Conservation (phyloP, 2,888 invertebrate genomes). For the Cheilosia vernalis region DNA sequence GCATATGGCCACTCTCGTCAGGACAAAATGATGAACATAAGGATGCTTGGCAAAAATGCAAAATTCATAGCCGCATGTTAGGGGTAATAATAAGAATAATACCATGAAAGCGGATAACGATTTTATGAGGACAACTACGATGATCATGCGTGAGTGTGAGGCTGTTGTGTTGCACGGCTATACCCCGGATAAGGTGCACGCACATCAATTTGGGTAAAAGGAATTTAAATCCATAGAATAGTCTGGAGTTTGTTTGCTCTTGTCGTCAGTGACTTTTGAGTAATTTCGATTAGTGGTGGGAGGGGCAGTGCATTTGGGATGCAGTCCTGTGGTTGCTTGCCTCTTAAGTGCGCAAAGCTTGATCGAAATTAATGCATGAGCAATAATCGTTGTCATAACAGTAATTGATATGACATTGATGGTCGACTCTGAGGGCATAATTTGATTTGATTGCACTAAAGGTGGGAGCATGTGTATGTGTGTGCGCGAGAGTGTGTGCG, state of each 20-base stretch:
- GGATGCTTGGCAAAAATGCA: constrained; percentile 37
- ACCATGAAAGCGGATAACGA: constrained; percentile 33
- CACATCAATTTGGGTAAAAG: background rate
- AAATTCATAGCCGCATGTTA: constrained; percentile 31
- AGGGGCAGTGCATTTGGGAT: background rate
- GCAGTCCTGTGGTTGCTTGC: background rate
- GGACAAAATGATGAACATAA: constrained; percentile 22
- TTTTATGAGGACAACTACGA: background rate
- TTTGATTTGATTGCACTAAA: constrained; percentile 23
- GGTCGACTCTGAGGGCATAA: constrained; percentile 18
- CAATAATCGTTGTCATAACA: constrained; percentile 48
- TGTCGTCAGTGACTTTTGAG: background rate
- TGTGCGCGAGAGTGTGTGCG: background rate
- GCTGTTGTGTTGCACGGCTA: background rate
- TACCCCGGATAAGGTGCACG: background rate
- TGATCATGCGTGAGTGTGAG: background rate
- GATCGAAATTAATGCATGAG: constrained; percentile 33
- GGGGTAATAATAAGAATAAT: constrained; percentile 35
- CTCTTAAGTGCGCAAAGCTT: constrained; percentile 10
- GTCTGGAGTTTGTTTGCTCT: constrained; percentile 15
- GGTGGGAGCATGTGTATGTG: background rate
- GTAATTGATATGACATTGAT: constrained; percentile 55
- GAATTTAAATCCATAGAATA: background rate
- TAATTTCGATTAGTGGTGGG: constrained; percentile 2
- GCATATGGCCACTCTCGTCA: constrained; percentile 22